Conservation (phyloP, 2,888 invertebrate genomes). For the Hydropsyche betteni region DNA sequence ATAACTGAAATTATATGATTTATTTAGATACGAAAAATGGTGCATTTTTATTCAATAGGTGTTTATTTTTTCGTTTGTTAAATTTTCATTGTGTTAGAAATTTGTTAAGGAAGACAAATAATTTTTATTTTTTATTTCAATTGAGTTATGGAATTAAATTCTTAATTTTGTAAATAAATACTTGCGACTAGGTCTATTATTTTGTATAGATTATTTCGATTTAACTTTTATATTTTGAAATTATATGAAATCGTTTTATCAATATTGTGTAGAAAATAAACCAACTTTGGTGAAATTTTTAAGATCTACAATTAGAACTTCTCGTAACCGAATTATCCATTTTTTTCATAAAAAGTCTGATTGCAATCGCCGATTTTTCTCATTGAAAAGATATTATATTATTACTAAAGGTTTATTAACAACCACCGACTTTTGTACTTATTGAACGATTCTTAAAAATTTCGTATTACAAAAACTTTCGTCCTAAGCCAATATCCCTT, state of each 20-base stretch:
- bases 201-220: constrained; percentile 30
- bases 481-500: constrained; percentile 27
- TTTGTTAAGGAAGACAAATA: neutral
- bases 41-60: constrained; percentile 30
- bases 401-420: neutral
- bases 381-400: neutral
- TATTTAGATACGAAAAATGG: constrained; percentile 37
- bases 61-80: constrained; percentile 24
- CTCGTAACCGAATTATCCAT: constrained; percentile 43
- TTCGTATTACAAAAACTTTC: constrained; percentile 25
- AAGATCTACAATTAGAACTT: constrained; percentile 28
- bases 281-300: neutral
- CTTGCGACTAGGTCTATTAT: constrained; percentile 28
- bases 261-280: neutral
- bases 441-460: neutral
- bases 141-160: constrained; percentile 20
- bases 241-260: constrained; percentile 1
- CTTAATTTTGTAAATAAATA: constrained; percentile 30
- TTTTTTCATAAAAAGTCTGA: constrained; percentile 24
- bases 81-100: constrained; percentile 9
- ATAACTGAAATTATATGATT: constrained; percentile 20
- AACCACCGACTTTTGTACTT: constrained; percentile 31
- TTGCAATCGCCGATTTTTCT: neutral
- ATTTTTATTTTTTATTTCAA: constrained; percentile 33
- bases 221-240: constrained; percentile 18